Percentiles rank a stretch among this genome's conserved stretches.
Conservation (phyloP, 64 coral and sea anemone genomes). For the Acropora yongei region DNA sequence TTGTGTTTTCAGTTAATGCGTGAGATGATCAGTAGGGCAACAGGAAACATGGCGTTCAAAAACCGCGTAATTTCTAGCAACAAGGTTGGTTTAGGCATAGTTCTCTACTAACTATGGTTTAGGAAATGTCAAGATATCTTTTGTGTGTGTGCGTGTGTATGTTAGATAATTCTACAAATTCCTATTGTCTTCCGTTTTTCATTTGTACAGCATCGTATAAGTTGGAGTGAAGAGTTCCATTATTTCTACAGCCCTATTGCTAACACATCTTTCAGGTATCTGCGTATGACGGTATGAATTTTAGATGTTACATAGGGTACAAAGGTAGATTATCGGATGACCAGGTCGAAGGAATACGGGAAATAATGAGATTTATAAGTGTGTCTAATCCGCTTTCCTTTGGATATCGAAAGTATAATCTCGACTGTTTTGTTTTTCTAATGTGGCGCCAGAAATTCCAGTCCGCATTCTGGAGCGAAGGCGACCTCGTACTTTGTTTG, state of each 20-base stretch:
- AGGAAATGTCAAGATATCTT: neutral
- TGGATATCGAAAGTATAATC: too few species aligned
- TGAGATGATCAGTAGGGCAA: constrained; percentile 32
- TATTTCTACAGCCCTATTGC: constrained; percentile 31
- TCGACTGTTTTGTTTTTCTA: too few species aligned
- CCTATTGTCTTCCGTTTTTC: neutral
- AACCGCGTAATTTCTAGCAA: constrained; percentile 29
- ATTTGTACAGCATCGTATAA: constrained; percentile 4
- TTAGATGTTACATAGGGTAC: too few species aligned
- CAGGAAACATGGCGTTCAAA: constrained; percentile 4
- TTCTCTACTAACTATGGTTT: neutral
- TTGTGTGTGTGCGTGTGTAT: neutral
- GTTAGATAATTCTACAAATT: neutral
- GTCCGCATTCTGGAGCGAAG: too few species aligned
- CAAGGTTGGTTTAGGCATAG: constrained; percentile 3
- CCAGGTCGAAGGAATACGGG: too few species aligned
- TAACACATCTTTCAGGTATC: constrained; percentile 31
- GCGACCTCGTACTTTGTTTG: too few species aligned
- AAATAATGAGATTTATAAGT: too few species aligned
- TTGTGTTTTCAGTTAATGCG: constrained; percentile 40
- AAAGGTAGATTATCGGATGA: too few species aligned
- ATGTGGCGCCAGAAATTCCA: too few species aligned
- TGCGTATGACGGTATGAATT: neutral
- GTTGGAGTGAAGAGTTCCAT: neutral
- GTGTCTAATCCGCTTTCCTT: too few species aligned